These are phyloP conservation scores for Stenotaenia linearis DNA, from an alignment of 2,888 invertebrate species.

Conservation along the genomic window DNA sequence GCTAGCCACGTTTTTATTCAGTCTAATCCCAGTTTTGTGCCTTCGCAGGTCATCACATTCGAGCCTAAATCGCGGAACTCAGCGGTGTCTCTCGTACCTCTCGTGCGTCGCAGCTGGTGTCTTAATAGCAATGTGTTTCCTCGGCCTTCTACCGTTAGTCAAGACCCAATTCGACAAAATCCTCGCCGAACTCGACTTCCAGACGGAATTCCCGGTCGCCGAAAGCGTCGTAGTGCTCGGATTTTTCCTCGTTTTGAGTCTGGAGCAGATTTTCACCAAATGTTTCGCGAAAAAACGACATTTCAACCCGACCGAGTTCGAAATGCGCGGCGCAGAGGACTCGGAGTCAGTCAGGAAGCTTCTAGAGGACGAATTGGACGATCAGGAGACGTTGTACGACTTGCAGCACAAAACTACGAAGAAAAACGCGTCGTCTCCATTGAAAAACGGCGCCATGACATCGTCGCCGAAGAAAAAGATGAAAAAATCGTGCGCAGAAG, in stretches of 20 bases:
- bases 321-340: conserved; percentile 1
- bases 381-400: background rate
- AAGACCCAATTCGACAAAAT: conserved; percentile 42
- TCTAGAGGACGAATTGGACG: conserved; percentile 29
- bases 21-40: conserved; percentile 32
- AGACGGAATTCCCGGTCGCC: conserved; percentile 41
- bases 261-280: conserved; percentile 42
- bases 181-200: conserved; percentile 38
- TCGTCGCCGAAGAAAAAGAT: background rate
- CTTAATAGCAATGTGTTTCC: conserved; percentile 47
- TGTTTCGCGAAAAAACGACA: conserved; percentile 31
- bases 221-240: conserved; percentile 44
- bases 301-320: conserved; percentile 24
- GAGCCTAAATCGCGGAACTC: background rate
- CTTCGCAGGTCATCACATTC: background rate
- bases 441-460: background rate
- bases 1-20: conserved; percentile 34
- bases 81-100: conserved; percentile 34
- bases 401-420: background rate
- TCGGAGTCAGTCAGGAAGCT: conserved; percentile 28
- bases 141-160: conserved; percentile 47
- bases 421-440: background rate
- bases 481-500: background rate
- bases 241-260: conserved; percentile 43
- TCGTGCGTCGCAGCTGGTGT: conserved; percentile 48